These are phyloP conservation scores for Takifugu rubripes DNA, from an alignment of 2,797 vertebrate species.

Conservation along the genomic window DNA sequence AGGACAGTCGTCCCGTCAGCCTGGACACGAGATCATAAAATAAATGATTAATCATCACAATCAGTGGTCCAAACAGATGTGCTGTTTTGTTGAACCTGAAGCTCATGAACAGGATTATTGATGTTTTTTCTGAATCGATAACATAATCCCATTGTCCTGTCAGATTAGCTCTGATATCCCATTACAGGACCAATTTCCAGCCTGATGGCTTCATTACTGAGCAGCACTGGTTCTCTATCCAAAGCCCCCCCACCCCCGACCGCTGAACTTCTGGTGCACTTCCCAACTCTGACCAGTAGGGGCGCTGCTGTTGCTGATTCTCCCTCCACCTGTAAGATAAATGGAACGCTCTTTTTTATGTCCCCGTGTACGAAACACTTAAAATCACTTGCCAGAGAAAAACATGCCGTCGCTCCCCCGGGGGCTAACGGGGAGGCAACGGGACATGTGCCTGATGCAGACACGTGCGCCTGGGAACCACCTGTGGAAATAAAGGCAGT, in stretches of 20 bases:
- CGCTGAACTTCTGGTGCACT: no score
- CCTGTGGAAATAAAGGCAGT: slow-evolving; percentile 9
- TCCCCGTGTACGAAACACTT: background rate
- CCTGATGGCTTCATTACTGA: slow-evolving; percentile 20
- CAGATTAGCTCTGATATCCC: slow-evolving; percentile 15
- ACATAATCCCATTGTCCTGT: slow-evolving; percentile 16
- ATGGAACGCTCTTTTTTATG: background rate
- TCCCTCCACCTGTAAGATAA: background rate
- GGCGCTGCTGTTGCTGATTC: no score
- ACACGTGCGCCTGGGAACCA: slow-evolving; percentile 33
- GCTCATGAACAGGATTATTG: slow-evolving; percentile 13
- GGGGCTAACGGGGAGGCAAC: slow-evolving; percentile 39
- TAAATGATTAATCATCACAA: background rate
- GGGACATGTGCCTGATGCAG: slow-evolving; percentile 41
- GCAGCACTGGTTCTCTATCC: background rate
- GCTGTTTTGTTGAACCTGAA: slow-evolving; percentile 18
- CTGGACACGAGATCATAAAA: slow-evolving; percentile 3
- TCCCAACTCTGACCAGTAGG: no score
- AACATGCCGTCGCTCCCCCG: slow-evolving; percentile 12
- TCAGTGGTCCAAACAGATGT: slow-evolving; percentile 4
- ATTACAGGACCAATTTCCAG: slow-evolving; percentile 22
- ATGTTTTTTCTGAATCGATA: slow-evolving; percentile 10
- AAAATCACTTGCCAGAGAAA: slow-evolving; percentile 9
- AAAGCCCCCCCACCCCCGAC: no score
- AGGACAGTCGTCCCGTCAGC: background rate